Base-by-base conservation (phyloP, 2,888 invertebrate genomes). In the Caenorhabditis sp. region DNA sequence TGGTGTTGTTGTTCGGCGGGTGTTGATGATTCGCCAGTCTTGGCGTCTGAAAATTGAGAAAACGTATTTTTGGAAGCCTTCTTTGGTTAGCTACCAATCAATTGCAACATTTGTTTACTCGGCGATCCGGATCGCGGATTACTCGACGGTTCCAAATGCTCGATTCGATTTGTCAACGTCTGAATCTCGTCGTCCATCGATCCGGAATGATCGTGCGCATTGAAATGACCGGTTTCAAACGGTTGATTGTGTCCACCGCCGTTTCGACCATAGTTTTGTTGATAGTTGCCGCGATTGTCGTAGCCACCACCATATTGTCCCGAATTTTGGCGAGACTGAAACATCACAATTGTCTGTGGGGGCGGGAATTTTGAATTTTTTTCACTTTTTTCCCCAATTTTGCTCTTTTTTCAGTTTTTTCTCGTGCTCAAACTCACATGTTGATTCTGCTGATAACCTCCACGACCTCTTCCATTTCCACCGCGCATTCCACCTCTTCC, bases 311-410 rank as follows among this genome's bases (percentile, higher is more conserved):
- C 60, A 57, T 50, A 62, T 31, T 71, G 59, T 8, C 60, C 27
- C 2, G 70, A 71, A 23, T 73, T 73, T 19, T 73, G 72, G 36
- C 72, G 72, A 12, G 72, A 65, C 50, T 73, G 65, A 5, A 54
- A n/a, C n/a, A n/a, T n/a, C n/a, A n/a, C n/a, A 27, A 24, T 58
- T 31, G 31, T 31, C 5, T 6, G 10, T 31, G 10, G 10, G 10
- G 4, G 10, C 31, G 5, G 2, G n/a, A 17, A 3, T 58, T 36
- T 24, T 26, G n/a, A 58, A 58, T 43, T 43, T 43, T 43, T 31
- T 31, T 3, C n/a, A 53, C 23, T 12, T 8, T 19, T 5, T 53
- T 8, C 23, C 4, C 12, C 10, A 53, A 53, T 12, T n/a, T n/a
- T 5, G 36, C 5, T 8, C 5, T 8, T 36, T 36, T 36, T 8